These are phyloP conservation scores for Pyrrhia umbra DNA, from an alignment of 2,888 invertebrate species.

Conservation along the genomic window DNA sequence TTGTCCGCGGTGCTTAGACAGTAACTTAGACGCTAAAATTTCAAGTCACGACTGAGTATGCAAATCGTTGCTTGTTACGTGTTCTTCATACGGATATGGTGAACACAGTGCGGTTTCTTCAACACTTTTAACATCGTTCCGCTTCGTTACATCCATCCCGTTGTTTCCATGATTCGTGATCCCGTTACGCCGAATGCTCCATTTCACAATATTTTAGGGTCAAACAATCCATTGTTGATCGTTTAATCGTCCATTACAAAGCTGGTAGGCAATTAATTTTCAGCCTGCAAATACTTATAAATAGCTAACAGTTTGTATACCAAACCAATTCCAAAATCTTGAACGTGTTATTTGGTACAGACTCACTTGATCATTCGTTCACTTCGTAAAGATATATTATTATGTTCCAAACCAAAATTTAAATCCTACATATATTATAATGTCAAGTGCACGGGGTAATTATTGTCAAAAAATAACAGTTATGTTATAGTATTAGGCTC, in stretches of 20 bases:
- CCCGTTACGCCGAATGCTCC: conserved; percentile 51
- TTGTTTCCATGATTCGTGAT: conserved; percentile 56
- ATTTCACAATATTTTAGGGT: conserved; percentile 41
- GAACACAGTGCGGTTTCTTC: conserved; percentile 58
- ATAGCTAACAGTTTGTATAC: not conserved
- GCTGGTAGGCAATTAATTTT: not conserved
- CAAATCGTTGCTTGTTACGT: conserved; percentile 77
- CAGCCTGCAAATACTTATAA: too few relatives aligned
- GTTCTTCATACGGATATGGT: conserved; percentile 70
- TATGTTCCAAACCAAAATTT: too few relatives aligned
- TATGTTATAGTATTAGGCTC: too few relatives aligned
- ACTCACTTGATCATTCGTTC: too few relatives aligned
- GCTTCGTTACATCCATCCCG: conserved; percentile 64
- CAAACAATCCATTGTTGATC: conserved; percentile 23
- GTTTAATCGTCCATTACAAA: conserved; percentile 11
- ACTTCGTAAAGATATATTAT: too few relatives aligned
- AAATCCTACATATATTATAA: too few relatives aligned
- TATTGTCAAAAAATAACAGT: too few relatives aligned
- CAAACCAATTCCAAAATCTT: too few relatives aligned
- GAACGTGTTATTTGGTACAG: too few relatives aligned
- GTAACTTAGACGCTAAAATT: conserved; percentile 63
- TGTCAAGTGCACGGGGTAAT: too few relatives aligned
- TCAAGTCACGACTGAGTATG: conserved; percentile 79
- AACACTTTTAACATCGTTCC: conserved; percentile 62
- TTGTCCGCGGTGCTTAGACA: conserved; percentile 46